Conservation (phyloP, 2,888 invertebrate genomes). For the Phyllotreta cruciferae region DNA sequence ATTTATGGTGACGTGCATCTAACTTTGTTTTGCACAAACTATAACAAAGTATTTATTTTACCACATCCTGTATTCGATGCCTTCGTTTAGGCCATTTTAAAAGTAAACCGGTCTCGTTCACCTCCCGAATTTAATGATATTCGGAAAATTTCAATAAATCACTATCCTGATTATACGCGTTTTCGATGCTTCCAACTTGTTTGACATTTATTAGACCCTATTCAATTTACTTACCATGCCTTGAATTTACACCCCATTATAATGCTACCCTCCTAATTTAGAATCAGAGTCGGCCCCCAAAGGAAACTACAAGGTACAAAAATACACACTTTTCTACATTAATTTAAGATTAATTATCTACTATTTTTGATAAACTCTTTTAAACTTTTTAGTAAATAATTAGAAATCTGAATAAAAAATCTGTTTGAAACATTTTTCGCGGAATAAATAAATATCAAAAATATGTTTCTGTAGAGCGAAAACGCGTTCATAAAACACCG, state of each 20-base stretch:
- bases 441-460: too few relatives aligned
- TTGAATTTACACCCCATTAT: slow-evolving; percentile 38
- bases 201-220: slow-evolving; percentile 40
- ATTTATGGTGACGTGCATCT: too few relatives aligned
- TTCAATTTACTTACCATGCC: slow-evolving; percentile 37
- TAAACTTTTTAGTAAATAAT: slow-evolving; percentile 1
- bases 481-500: too few relatives aligned
- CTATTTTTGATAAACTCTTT: not conserved
- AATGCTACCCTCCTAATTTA: slow-evolving; percentile 27
- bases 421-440: too few relatives aligned
- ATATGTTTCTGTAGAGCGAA: too few relatives aligned
- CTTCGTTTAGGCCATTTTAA: not conserved
- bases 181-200: slow-evolving; percentile 39
- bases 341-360: not conserved
- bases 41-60: too few relatives aligned
- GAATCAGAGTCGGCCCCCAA: not conserved
- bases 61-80: not conserved
- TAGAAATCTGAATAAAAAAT: too few relatives aligned
- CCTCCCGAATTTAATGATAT: slow-evolving; percentile 5
- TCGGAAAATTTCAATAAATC: slow-evolving; percentile 32
- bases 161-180: slow-evolving; percentile 34
- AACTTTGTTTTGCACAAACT: too few relatives aligned
- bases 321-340: not conserved
- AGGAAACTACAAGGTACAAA: not conserved
- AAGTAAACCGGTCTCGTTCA: too few relatives aligned